Evolutionary conservation across 2,797 vertebrate species (phyloP), one percentile per base, ranked within the genome.

Genomic region (Gymnothorax javanicus): DNA sequence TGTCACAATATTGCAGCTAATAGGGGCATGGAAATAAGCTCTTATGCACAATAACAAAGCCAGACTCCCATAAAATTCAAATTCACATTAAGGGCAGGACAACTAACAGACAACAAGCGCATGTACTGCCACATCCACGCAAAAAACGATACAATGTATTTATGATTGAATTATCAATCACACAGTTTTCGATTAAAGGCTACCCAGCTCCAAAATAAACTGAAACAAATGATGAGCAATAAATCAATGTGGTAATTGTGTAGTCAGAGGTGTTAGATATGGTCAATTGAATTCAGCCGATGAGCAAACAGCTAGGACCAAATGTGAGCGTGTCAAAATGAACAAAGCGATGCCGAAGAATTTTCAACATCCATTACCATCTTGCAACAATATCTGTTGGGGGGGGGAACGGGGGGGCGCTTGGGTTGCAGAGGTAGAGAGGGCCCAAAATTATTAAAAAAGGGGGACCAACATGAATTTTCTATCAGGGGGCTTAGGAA

Each of bases 131-230:
- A 27, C 27, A 27, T 33, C 73, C 50, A 50, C 27, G 15, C 5
- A 5, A 33, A 33, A 77, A 17, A 13, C 20, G 0, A 77, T 50
- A 50, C 50, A 50, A 15, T 77, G 1, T 77, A 50, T 33, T 33
- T 73, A 73, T 27, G 25, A 73, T 73, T 77, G 33, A 17, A 77
- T 77, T 50, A 50, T 77, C 73, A 17, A 43, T 77, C 73, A 17
- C 20, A 77, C 33, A 77, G 52, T 50, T 12, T 77, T 73, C 52
- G 20, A 15, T 43, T 77, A 77, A 77, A 43, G 33, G 27, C 52
- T 77, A 15, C 17, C 43, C 73, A 77, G 73, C 73, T 77, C 20
- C 12, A 77, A 50, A 77, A 77, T 77, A 81, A 56, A 20, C 77
- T 15, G 8, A 23, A 23, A 12, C 17, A n/a, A n/a, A 54, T 56